Evolutionary conservation across 2,888 invertebrate genomes (phyloP), one percentile per base, ranked within the genome.

Genomic region (Macaria notata): DNA sequence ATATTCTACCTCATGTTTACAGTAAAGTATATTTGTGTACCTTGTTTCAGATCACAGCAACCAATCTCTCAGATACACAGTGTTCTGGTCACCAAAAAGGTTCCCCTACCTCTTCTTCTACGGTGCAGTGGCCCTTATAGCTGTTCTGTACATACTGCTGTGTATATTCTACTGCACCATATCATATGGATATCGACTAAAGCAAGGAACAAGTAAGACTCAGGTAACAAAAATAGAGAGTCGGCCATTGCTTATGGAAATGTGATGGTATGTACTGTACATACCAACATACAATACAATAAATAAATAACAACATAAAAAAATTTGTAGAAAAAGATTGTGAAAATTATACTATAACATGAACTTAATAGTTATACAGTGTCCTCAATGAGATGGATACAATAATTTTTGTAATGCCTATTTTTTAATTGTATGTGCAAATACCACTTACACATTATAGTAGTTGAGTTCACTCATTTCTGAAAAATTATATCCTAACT

Each of bases 1-100:
- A 36, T 36, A 4, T 36, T 36, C 33, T 36, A 7, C 4, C 4
- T 6, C 33, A 36, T 6, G 7, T 6, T 36, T 36, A 36, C 7
- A 36, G 4, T 6, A 36, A 41, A 41, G 9, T 4, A 5, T 8
- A n/a, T 8, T 3, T n/a, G 4, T 8, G 8, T 30, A 53, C 47
- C 4, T 38, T 9, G 4, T 61, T 63, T 46, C 88, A 95, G 95
- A 95, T 77, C 88, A 89, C 64, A 83, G 84, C 76, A 92, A 92
- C 61, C 91, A 92, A 65, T 81, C 86, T 38, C 69, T 95, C 66
- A 91, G 92, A 51, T 96, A 96, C 81, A 94, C 95, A n/a, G 94
- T 96, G 39, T 89, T 96, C 56, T 96, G 96, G 96, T 93, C 95
- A 41, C 95, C 96, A 49, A 88, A 92, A 62, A 92, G 97, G 72